Evolutionary conservation across 1,140 invertebrate species (phyloP), one percentile per base, ranked within the genome.

Genomic region (Trichonephila clavipes): DNA sequence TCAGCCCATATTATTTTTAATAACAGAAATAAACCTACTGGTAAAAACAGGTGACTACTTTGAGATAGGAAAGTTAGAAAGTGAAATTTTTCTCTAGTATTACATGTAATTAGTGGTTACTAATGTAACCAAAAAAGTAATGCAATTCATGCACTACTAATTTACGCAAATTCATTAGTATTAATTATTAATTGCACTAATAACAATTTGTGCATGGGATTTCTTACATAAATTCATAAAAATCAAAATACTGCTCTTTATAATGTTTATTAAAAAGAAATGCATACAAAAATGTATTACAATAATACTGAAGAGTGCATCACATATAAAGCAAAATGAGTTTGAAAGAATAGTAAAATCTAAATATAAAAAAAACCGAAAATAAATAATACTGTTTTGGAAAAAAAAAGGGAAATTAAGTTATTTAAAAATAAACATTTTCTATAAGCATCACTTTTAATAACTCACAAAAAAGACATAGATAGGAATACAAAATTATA

Each of bases 251-350:
- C 1, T 12, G 1, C 21, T 69, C n/a, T 69, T n/a, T 4, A 24
- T 24, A 69, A 40, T 28, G 18, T 77, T 77, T 77, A 77, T 77
- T 77, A 3, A 77, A 77, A 77, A 77, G 72, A 77, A 77, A 77
- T 34, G 72, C 72, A 77, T 18, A 77, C 28, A 40, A 77, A 34
- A 77, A 77, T 34, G 28, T 77, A 34, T 34, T 72, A 69, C 66
- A 72, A 72, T 77, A 77, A 77, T 77, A 77, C 72, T 77, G 72
- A 77, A 40, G 34, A 77, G 16, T 64, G 28, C 72, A 77, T 77
- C 72, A 77, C 72, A 77, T 34, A 34, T 18, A 34, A 77, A 34
- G 34, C 6, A 77, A 77, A 77, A 40, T 77, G 28, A 77, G 28
- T 34, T 40, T 40, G 18, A 77, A 6, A 77, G 16, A 69, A 14